phyloP scores from a whole-genome alignment of 2,797 vertebrate genomes.

The Cryptoprocta ferox region DNA sequence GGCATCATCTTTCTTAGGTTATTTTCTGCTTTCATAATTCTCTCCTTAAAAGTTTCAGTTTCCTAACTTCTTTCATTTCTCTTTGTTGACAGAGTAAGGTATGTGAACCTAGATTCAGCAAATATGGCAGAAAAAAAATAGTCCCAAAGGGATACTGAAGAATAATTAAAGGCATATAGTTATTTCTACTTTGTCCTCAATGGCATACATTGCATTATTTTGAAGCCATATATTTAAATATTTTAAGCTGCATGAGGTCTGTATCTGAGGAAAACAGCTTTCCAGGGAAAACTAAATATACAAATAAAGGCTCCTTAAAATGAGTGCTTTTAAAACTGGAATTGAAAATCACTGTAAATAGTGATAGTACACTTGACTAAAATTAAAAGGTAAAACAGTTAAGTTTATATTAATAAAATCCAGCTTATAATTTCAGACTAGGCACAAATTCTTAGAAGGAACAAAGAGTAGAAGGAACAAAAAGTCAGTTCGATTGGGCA shows the following conservation, averaged over 20 bases:
- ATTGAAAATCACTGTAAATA: background rate
- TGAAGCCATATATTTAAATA: background rate
- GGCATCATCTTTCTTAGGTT: background rate
- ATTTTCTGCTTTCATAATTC: background rate
- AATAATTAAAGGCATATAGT: background rate
- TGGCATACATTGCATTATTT: background rate
- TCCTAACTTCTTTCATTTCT: background rate
- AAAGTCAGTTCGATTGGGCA: background rate
- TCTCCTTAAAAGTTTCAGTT: background rate
- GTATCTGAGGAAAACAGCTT: background rate
- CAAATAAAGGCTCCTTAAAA: background rate
- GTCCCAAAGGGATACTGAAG: background rate
- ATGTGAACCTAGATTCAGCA: background rate
- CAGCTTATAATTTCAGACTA: background rate
- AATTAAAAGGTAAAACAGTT: background rate
- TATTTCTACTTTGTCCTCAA: background rate
- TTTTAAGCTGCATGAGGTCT: background rate
- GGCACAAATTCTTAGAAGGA: background rate
- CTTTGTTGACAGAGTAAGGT: background rate
- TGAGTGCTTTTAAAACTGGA: background rate
- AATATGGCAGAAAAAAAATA: background rate
- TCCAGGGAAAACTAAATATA: background rate
- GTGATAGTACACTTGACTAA: background rate
- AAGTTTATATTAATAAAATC: constrained; percentile 5
- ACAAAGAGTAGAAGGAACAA: constrained; percentile 16